These are phyloP conservation scores for Tenthredo amoena DNA, from an alignment of 2,888 invertebrate genomes.

Conservation along the genomic window DNA sequence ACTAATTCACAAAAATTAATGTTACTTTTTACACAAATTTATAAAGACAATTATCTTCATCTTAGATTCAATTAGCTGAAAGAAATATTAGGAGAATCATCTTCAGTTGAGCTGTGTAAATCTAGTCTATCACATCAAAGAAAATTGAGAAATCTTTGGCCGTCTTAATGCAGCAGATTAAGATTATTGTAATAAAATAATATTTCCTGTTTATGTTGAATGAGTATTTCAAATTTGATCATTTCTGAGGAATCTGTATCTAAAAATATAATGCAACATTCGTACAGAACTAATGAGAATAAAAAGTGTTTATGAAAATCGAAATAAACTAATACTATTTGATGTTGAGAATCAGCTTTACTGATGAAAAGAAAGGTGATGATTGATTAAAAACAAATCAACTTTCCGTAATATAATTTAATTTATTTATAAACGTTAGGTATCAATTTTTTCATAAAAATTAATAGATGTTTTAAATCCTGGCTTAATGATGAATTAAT, in stretches of 20 bases:
- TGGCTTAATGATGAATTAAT: not conserved
- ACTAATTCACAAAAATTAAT: not conserved
- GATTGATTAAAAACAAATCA: not conserved
- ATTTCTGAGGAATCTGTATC: not conserved
- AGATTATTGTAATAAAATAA: not conserved
- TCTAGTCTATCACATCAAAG: not conserved
- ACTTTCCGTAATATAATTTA: slow-evolving; percentile 44
- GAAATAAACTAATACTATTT: not conserved
- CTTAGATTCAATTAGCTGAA: not conserved
- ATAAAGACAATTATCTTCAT: not conserved
- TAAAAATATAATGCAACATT: not conserved
- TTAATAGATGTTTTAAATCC: slow-evolving; percentile 24
- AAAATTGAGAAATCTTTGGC: not conserved
- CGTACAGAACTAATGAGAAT: slow-evolving; percentile 6
- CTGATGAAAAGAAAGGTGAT: not conserved
- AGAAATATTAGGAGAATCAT: not conserved
- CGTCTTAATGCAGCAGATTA: not conserved
- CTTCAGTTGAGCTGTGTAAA: not conserved
- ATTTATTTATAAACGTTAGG: slow-evolving; percentile 54
- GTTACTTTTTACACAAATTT: not conserved
- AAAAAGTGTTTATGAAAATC: slow-evolving; percentile 9
- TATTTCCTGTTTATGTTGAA: not conserved
- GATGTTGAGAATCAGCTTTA: not conserved
- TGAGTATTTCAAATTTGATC: not conserved
- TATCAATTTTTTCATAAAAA: slow-evolving; percentile 48